Evolutionary conservation across 1,140 invertebrate genomes (phyloP).

Genomic region (Berghia stephanieae): DNA sequence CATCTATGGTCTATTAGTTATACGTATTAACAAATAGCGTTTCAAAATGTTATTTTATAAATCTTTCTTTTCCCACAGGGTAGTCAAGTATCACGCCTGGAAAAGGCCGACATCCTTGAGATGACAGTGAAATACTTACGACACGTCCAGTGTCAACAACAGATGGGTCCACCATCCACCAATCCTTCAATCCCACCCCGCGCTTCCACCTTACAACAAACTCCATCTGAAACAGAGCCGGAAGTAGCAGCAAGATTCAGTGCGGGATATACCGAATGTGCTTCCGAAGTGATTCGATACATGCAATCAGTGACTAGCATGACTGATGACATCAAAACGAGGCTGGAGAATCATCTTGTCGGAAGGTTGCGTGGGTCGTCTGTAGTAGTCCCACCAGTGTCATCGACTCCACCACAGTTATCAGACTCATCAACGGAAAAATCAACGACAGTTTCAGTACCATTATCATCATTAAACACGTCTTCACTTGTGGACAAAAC

Average conservation of each 20-base stretch:
- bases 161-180: neutral
- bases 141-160: slow-evolving; percentile 37
- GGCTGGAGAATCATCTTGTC: slow-evolving; percentile 38
- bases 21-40: slow-evolving; percentile 10
- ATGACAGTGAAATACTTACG: slow-evolving; percentile 91
- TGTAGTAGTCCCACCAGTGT: neutral
- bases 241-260: slow-evolving; percentile 84
- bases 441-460: too few relatives aligned
- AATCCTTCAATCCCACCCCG: too few relatives aligned
- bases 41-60: slow-evolving; percentile 9
- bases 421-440: neutral
- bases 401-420: neutral
- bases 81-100: slow-evolving; percentile 74
- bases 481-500: too few relatives aligned
- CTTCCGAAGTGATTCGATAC: slow-evolving; percentile 58
- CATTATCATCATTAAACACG: too few relatives aligned
- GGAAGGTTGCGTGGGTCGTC: slow-evolving; percentile 40
- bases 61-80: slow-evolving; percentile 38
- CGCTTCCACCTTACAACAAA: neutral
- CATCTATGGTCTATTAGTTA: neutral
- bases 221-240: slow-evolving; percentile 72
- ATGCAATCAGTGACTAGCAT: slow-evolving; percentile 78
- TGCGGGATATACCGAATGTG: slow-evolving; percentile 87
- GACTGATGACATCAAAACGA: slow-evolving; percentile 73
- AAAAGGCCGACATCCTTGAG: slow-evolving; percentile 96